Conservation (phyloP, 2,113 vertebrate species). For the Rhynchomys soricoides region DNA sequence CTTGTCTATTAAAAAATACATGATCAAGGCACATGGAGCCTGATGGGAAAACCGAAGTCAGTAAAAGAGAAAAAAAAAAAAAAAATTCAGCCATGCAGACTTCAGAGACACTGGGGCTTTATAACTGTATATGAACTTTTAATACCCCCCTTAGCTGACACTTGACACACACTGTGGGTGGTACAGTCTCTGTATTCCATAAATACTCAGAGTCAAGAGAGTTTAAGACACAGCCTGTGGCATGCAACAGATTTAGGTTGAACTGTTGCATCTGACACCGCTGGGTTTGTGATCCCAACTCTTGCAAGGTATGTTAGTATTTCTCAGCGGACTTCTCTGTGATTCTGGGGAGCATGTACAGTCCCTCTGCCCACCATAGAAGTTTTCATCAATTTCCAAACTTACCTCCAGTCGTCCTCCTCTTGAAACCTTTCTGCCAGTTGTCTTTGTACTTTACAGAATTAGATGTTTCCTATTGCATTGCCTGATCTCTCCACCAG, state of each 20-base stretch:
- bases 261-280: neutral
- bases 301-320: neutral
- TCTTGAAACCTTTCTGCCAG: neutral
- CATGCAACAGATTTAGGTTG: neutral
- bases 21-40: neutral
- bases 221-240: neutral
- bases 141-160: neutral
- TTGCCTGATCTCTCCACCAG: neutral
- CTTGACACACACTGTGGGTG: neutral
- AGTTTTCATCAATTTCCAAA: neutral
- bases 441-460: neutral
- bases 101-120: neutral
- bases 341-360: accelerated
- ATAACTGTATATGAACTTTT: neutral
- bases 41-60: neutral
- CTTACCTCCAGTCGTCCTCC: too few species aligned
- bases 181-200: too few species aligned
- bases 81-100: neutral
- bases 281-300: neutral
- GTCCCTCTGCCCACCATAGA: neutral
- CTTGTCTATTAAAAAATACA: neutral
- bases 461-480: conserved; percentile 15
- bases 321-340: neutral
- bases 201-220: neutral
- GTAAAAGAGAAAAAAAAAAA: too few species aligned